phyloP scores from a whole-genome alignment of 2,797 vertebrate genomes.

The Fistularia commersonii region DNA sequence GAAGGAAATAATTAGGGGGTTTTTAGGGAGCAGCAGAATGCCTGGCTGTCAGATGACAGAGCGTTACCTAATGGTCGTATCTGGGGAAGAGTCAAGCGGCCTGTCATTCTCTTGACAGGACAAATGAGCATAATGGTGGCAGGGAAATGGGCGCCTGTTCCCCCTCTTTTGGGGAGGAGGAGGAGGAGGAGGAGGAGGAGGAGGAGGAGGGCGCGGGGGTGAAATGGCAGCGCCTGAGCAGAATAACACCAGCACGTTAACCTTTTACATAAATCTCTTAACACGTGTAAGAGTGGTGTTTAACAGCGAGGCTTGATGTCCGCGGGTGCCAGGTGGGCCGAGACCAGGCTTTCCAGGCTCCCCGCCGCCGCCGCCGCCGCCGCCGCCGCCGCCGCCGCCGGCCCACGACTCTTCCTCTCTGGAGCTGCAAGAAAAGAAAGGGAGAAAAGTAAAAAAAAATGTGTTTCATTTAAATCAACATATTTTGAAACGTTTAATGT shows the following conservation, averaged over 20 bases:
- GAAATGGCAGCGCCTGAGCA: slow-evolving; percentile 94
- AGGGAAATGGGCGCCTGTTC: slow-evolving; percentile 90
- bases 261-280: slow-evolving; percentile 88
- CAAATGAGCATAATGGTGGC: slow-evolving; percentile 97
- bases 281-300: slow-evolving; percentile 70
- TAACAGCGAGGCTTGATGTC: slow-evolving; percentile 46
- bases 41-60: slow-evolving; percentile 95
- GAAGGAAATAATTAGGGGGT: slow-evolving; percentile 99
- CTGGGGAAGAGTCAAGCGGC: slow-evolving; percentile 95
- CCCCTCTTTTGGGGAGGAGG: slow-evolving; percentile 47
- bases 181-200: slow-evolving; percentile 22
- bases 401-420: no score
- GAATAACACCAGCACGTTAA: slow-evolving; percentile 91
- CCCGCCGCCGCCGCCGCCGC: background rate
- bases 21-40: slow-evolving; percentile 90
- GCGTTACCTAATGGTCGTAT: slow-evolving; percentile 98
- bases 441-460: no score
- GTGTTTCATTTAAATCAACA: no score
- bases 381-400: no score
- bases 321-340: slow-evolving; percentile 4
- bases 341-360: slow-evolving; percentile 1
- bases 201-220: no score
- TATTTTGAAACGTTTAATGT: no score
- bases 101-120: slow-evolving; percentile 96
- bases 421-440: no score